Conservation (phyloP, 1,140 invertebrate species). For the Pantala flavescens region DNA sequence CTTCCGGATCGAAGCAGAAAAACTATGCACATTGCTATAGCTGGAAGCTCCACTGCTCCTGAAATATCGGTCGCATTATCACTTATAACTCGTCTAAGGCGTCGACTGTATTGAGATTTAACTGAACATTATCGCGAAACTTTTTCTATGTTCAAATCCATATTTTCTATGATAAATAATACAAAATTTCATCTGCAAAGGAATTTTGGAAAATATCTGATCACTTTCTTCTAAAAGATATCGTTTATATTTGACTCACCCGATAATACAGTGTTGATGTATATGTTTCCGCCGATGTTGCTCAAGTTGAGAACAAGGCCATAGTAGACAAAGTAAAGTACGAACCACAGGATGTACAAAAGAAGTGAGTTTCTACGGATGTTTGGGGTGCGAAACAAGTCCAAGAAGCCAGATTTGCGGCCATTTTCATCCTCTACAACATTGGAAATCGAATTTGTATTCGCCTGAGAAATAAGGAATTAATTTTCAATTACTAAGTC, state of each 20-base stretch:
- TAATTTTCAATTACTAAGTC: too few relatives aligned
- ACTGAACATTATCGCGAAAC: too few relatives aligned
- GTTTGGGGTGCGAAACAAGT: conserved; percentile 48
- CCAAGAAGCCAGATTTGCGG: conserved; percentile 39
- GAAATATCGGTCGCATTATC: too few relatives aligned
- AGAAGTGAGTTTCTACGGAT: conserved; percentile 53
- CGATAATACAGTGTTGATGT: conserved; percentile 44
- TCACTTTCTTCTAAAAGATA: too few relatives aligned
- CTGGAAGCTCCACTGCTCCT: conserved; percentile 58
- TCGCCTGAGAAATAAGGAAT: background rate
- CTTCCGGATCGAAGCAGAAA: conserved; percentile 56
- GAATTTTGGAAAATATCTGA: too few relatives aligned
- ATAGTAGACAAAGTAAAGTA: conserved; percentile 61
- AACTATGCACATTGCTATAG: conserved; percentile 56
- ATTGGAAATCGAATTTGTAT: background rate
- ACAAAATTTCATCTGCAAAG: too few relatives aligned
- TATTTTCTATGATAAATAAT: too few relatives aligned
- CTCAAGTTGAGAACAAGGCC: conserved; percentile 57
- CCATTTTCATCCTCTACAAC: background rate
- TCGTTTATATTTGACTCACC: conserved; percentile 42
- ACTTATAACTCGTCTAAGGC: too few relatives aligned
- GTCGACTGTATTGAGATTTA: too few relatives aligned
- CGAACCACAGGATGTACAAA: conserved; percentile 57
- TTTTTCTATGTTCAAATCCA: too few relatives aligned
- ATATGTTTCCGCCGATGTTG: conserved; percentile 57